A percentile compares a stretch with the other conserved stretches of the same genome.
These are phyloP conservation scores for Periplaneta americana DNA, from an alignment of 1,140 invertebrate species.

Conservation along the genomic window DNA sequence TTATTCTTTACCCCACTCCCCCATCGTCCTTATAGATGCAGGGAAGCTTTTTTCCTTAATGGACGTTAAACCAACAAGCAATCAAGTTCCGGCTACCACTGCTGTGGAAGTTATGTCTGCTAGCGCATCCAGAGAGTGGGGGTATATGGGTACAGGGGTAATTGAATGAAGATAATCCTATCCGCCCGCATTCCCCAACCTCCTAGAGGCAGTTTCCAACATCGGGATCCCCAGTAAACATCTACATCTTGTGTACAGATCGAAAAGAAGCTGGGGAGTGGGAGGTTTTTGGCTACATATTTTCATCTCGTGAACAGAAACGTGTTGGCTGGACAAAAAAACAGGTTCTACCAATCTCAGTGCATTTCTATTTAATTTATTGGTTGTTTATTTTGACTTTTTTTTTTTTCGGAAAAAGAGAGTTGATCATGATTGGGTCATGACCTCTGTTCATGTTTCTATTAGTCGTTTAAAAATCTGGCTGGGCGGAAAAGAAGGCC, in stretches of 20 bases:
- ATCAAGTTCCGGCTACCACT: not conserved
- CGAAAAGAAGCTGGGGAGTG: too few species aligned
- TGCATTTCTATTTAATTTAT: too few species aligned
- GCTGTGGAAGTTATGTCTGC: not conserved
- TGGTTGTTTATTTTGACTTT: too few species aligned
- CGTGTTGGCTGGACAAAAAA: too few species aligned
- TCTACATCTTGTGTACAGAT: not conserved
- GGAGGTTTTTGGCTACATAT: not conserved
- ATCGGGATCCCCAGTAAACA: not conserved
- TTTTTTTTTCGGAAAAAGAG: too few species aligned
- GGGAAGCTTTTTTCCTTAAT: not conserved
- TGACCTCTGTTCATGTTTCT: too few species aligned
- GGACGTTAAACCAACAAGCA: not conserved
- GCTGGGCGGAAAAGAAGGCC: too few species aligned
- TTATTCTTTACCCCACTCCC: not conserved
- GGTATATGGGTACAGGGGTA: not conserved
- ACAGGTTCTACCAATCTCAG: too few species aligned
- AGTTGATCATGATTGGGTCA: too few species aligned
- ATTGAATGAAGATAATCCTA: not conserved
- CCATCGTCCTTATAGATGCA: not conserved
- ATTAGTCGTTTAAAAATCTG: too few species aligned
- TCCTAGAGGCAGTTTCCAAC: not conserved
- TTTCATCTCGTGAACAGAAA: not conserved
- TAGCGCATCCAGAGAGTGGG: not conserved
- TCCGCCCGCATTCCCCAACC: not conserved